A percentile compares a stretch with the other conserved stretches of the same genome.
Conservation (phyloP, 2,113 vertebrate species). For the Bufo bufo region DNA sequence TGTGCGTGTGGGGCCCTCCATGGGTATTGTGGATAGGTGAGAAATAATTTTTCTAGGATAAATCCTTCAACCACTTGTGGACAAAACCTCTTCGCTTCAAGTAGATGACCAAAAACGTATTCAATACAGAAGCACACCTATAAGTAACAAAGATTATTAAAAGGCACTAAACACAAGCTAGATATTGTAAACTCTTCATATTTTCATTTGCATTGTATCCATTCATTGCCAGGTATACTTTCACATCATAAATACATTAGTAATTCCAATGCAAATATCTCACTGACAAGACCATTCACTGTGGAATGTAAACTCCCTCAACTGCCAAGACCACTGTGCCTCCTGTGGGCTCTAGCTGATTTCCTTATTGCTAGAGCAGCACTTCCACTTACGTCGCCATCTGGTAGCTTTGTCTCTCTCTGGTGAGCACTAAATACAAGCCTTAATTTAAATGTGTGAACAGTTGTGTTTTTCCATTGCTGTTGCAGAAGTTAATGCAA, state of each 20-base stretch:
- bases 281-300: constrained; percentile 26
- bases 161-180: not conserved
- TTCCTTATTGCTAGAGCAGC: constrained; percentile 50
- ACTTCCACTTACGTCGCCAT: constrained; percentile 50
- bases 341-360: constrained; percentile 52
- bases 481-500: constrained; percentile 22
- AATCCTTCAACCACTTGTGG: too few relatives aligned
- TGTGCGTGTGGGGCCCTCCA: too few relatives aligned
- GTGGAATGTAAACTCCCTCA: constrained; percentile 33
- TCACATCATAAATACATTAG: constrained; percentile 15
- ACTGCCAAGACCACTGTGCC: constrained; percentile 34
- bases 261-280: constrained; percentile 32
- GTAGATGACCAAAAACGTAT: too few relatives aligned
- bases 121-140: too few relatives aligned
- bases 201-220: not conserved
- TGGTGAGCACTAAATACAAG: constrained; percentile 46
- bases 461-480: constrained; percentile 27
- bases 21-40: too few relatives aligned
- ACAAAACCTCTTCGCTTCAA: too few relatives aligned
- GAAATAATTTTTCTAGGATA: too few relatives aligned
- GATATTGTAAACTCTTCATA: not conserved
- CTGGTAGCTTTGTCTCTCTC: constrained; percentile 51
- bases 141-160: too few relatives aligned
- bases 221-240: not conserved
- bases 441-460: constrained; percentile 47